Evolutionary conservation across 1,140 invertebrate genomes (phyloP).

Genomic region (Tachypleus tridentatus): DNA sequence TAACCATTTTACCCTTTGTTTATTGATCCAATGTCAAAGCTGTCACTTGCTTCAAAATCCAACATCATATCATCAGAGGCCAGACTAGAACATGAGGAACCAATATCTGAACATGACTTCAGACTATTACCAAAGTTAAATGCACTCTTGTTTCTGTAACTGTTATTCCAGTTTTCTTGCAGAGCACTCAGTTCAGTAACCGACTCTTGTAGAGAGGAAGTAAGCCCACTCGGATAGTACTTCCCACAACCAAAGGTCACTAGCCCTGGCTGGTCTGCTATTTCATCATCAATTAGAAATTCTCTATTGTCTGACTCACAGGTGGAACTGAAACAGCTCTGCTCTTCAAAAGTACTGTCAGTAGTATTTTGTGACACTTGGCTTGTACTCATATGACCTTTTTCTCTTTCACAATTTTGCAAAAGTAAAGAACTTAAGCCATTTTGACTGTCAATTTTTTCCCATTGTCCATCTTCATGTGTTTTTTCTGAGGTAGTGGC

Average conservation of each 20-base stretch:
- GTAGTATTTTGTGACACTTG: too few relatives aligned
- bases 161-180: background rate
- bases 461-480: too few relatives aligned
- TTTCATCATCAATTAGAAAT: conserved; percentile 76
- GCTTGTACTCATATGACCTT: too few relatives aligned
- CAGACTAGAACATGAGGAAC: conserved; percentile 29
- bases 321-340: conserved; percentile 6
- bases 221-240: conserved; percentile 10
- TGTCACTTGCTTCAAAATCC: conserved; percentile 21
- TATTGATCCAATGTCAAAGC: too few relatives aligned
- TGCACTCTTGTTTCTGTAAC: too few relatives aligned
- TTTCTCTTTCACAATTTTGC: too few relatives aligned
- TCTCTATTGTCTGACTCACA: conserved; percentile 44
- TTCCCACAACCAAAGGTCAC: conserved; percentile 40
- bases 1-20: too few relatives aligned
- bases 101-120: conserved; percentile 14
- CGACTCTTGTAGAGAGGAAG: conserved; percentile 12
- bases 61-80: conserved; percentile 32
- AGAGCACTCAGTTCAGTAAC: conserved; percentile 15
- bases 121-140: background rate
- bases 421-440: too few relatives aligned
- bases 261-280: conserved; percentile 73
- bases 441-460: too few relatives aligned
- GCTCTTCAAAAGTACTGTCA: too few relatives aligned
- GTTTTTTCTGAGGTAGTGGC: too few relatives aligned